Evolutionary conservation across 2,797 vertebrate species (phyloP).

Genomic region (Saxicola maurus): DNA sequence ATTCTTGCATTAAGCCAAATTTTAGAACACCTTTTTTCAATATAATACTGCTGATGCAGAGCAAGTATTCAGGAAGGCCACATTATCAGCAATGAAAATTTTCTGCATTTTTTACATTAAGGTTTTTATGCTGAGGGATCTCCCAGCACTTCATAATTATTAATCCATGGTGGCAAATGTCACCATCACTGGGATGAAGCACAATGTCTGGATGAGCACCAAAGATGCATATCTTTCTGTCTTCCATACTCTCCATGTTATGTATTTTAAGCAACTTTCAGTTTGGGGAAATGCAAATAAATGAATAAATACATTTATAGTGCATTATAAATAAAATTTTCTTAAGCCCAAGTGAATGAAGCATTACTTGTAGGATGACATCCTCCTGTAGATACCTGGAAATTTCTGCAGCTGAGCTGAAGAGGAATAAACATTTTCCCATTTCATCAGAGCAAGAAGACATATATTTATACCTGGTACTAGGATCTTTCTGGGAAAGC

Average conservation of each 20-base stretch:
- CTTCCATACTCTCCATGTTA: neutral
- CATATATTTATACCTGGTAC: neutral
- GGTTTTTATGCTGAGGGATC: neutral
- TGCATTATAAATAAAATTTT: neutral
- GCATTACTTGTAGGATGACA: neutral
- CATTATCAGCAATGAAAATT: neutral
- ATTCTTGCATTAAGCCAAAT: neutral
- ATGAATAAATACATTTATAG: constrained; percentile 46
- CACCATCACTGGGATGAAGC: neutral
- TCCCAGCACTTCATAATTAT: neutral
- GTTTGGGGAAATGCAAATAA: constrained; percentile 24
- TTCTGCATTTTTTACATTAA: neutral
- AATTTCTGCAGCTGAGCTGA: neutral
- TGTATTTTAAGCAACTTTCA: constrained; percentile 9
- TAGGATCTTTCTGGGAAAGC: neutral
- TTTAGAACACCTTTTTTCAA: neutral
- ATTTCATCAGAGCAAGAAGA: neutral
- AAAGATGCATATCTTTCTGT: neutral
- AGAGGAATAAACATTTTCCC: neutral
- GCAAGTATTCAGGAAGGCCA: neutral
- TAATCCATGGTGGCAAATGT: neutral
- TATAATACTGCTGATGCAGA: neutral
- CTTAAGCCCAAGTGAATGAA: constrained; percentile 2
- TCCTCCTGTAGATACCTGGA: neutral
- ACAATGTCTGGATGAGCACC: neutral